Evolutionary conservation across 2,113 vertebrate species (phyloP), one percentile per base, ranked within the genome.

Genomic region (Trinectes maculatus): DNA sequence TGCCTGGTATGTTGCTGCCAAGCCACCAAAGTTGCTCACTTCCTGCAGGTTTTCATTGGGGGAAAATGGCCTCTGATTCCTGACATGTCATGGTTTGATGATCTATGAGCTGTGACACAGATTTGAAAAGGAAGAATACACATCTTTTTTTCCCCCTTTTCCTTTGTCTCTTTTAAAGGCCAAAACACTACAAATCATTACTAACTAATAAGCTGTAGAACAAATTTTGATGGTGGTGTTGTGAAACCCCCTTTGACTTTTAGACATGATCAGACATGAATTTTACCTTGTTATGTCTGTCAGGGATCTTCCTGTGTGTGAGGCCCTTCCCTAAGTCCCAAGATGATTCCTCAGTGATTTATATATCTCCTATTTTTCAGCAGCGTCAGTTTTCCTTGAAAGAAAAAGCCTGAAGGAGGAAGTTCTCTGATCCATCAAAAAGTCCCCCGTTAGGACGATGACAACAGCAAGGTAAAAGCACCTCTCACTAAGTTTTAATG

Each of bases 11-110:
- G 80, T 84, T 80, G 56, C 77, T 90, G 89, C 89, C 90, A 88
- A 91, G 89, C 89, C 89, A 89, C 83, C 80, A 75, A 66, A 83
- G 79, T 83, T 87, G 85, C 77, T 71, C 72, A 83, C 89, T 89
- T 90, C 89, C 88, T 87, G 68, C 64, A 84, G 80, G 68, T 90
- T 89, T 87, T 84, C 87, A 80, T 83, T 67, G 34, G 60, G 70
- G 72, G 64, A 72, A 77, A 79, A 55, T 46, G 62, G 73, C 72
- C 71, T 76, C 67, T 61, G 71, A 83, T 77, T 81, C 82, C 74
- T 85, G 81, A 83, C 80, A 75, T 78, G 75, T 71, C 84, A 80
- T 53, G 78, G 76, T 71, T 74, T 82, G 40, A 56, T 82, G 84
- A 86, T 84, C 36, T 75, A 84, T 75, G 87, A 87, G 70, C 80